Evolutionary conservation across 2,113 vertebrate genomes (phyloP), one percentile per base, ranked within the genome.

Genomic region (Gobius niger): DNA sequence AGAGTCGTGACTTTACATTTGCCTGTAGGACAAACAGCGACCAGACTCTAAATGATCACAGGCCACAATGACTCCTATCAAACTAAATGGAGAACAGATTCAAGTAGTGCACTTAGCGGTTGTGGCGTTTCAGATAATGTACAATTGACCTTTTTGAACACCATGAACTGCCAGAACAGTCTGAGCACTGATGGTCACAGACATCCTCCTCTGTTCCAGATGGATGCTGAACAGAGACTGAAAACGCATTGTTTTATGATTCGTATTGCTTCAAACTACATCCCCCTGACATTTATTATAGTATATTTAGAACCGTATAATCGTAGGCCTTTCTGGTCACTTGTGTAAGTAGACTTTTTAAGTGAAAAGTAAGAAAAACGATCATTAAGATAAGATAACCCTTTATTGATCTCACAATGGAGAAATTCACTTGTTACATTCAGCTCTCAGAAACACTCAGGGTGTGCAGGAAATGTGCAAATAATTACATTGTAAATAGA

Each of bases 91-190:
- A 42, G 41, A 60, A 42, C 57, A 42, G 40, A 60, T n/a, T 60
- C 57, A 60, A 60, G 57, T 42, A 7, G 15, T 60, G 57, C 57
- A 60, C 57, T 60, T 60, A 60, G 57, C 40, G 44, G 40, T n/a
- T n/a, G 14, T 41, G 57, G 15, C 40, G 34, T 42, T 60, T 60
- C 40, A 60, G 57, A 40, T 60, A 60, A 60, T 60, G 57, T 60
- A 60, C 57, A 44, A 14, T 60, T 60, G 34, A 60, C 57, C 57
- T 60, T 60, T 60, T 42, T 60, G 57, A 15, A 15, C 15, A 44
- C 57, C 40, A 60, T 60, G 40, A 60, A 60, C 41, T 14, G 13
- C 47, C 47, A 50, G 47, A 50, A 50, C 52, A 16, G 18, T 10
- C 6, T 16, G 16, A 54, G 52, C 8, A 4, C 52, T 54, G n/a